Percentiles rank a stretch among this genome's conserved stretches.
Conservation (phyloP, 2,888 invertebrate genomes). For the Nephrocerus scutellatus region DNA sequence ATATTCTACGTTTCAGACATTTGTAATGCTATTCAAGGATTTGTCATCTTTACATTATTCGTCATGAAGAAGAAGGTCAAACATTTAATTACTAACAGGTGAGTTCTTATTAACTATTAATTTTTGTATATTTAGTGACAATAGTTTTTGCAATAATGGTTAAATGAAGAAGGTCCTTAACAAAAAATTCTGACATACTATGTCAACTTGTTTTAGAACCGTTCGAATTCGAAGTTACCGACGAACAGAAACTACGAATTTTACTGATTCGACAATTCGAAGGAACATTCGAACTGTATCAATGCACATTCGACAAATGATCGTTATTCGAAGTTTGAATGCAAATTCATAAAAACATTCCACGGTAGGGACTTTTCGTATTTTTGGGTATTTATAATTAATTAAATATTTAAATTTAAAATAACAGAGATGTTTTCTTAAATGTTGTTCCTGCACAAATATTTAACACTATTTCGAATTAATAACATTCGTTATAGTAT, state of each 20-base stretch:
- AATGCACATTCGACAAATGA: conserved; percentile 37
- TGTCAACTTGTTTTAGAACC: conserved; percentile 28
- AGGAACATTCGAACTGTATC: conserved; percentile 40
- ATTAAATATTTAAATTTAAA: no score
- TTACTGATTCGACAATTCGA: conserved; percentile 32
- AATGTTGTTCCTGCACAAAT: no score
- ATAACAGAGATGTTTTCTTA: no score
- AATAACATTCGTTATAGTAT: no score
- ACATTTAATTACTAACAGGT: conserved; percentile 42
- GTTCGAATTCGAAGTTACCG: conserved; percentile 35
- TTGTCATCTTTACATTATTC: conserved; percentile 57
- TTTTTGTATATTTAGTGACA: conserved; percentile 6
- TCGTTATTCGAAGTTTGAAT: conserved; percentile 39
- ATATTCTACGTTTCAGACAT: conserved; percentile 50
- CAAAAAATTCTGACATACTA: conserved; percentile 8
- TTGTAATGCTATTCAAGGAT: conserved; percentile 54
- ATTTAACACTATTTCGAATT: neutral
- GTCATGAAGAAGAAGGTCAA: conserved; percentile 54
- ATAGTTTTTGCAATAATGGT: conserved; percentile 1
- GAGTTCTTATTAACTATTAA: conserved; percentile 19
- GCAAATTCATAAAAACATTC: conserved; percentile 21
- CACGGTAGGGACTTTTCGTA: no score
- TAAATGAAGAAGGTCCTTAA: neutral
- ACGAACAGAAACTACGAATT: conserved; percentile 35
- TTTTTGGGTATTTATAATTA: no score